Base-by-base conservation (phyloP, 2,797 vertebrate species). In the Lagodon rhomboides region DNA sequence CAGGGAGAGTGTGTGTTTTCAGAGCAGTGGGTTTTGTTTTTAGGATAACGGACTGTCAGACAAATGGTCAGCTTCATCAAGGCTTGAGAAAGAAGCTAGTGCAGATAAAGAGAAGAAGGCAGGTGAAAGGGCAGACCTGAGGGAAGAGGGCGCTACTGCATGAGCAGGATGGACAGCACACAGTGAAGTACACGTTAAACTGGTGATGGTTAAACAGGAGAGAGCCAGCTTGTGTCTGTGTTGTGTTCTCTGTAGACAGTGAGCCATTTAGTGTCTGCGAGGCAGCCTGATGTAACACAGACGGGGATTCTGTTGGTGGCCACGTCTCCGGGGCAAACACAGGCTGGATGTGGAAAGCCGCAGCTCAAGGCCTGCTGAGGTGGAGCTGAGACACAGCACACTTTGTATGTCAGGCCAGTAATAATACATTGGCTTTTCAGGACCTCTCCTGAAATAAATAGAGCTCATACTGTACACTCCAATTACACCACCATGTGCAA, bases 401-500 rank as follows among this genome's bases (percentile, higher is more conserved):
- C 85, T 88, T 87, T 87, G 82, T 88, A 41, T 53, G 41, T 77
- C 68, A 64, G 71, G 51, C 77, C 82, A 90, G 70, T 82, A 78
- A 87, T 83, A 86, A 89, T 85, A 83, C 63, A 77, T 46, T 34
- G 44, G 76, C 84, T 73, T 78, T 51, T 73, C 46, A 67, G 77
- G 61, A 75, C 61, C 50, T 22, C 66, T 75, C 47, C 12, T 78
- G 65, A 63, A 85, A 86, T 74, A 89, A 85, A 82, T 77, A 77
- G 79, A 77, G 79, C 75, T 56, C 64, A 56, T 11, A 74, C 44
- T 80, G 62, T 80, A 68, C 3, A 17, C 22, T 72, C 23, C 20
- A 56, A 70, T 78, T 58, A 64, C 51, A 62, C 53, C 23, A 4
- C 17, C 2, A 61, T 77, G 49, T 69, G 49, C 79, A 75, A 53